These are phyloP conservation scores for Eremobia ochroleuca DNA, from an alignment of 2,888 invertebrate genomes.

Conservation along the genomic window DNA sequence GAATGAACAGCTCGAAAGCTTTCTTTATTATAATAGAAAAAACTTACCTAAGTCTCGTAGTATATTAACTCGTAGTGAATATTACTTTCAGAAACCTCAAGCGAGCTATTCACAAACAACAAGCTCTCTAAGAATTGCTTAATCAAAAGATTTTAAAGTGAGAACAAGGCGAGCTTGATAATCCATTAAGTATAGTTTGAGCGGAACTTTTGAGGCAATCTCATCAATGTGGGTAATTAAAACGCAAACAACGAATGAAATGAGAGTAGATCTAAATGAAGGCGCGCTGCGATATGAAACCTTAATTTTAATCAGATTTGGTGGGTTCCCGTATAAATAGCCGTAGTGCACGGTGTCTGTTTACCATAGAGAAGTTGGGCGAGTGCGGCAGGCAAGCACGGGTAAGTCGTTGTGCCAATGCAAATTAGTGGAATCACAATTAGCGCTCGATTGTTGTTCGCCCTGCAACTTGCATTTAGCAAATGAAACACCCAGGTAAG, in stretches of 20 bases:
- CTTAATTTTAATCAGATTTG: conserved; percentile 56
- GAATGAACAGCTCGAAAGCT: conserved; percentile 5
- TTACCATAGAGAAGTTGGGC: conserved; percentile 69
- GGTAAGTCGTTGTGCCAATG: conserved; percentile 79
- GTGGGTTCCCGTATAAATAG: conserved; percentile 36
- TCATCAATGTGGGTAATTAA: conserved; percentile 43
- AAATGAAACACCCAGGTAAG: conserved; percentile 84
- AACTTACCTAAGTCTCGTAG: conserved; percentile 1
- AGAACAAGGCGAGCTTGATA: conserved; percentile 49
- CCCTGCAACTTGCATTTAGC: conserved; percentile 83
- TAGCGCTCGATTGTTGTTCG: conserved; percentile 86
- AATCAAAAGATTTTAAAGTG: conserved; percentile 38
- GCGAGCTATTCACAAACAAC: conserved; percentile 25
- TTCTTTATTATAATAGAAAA: conserved; percentile 9
- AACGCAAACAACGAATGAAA: conserved; percentile 36
- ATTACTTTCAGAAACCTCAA: conserved; percentile 27
- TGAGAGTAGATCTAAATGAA: conserved; percentile 39
- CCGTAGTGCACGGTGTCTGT: conserved; percentile 39
- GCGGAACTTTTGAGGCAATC: conserved; percentile 20
- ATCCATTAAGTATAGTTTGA: conserved; percentile 50
- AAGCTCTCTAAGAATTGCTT: conserved; percentile 24
- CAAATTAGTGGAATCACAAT: conserved; percentile 89
- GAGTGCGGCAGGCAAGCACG: conserved; percentile 70
- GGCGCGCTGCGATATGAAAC: conserved; percentile 39
- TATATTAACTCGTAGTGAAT: conserved; percentile 10